Percentiles rank a stretch among this genome's conserved stretches.
Evolutionary conservation across 2,113 vertebrate species (phyloP).

Genomic region (Stomatorhinus ivindoensis): DNA sequence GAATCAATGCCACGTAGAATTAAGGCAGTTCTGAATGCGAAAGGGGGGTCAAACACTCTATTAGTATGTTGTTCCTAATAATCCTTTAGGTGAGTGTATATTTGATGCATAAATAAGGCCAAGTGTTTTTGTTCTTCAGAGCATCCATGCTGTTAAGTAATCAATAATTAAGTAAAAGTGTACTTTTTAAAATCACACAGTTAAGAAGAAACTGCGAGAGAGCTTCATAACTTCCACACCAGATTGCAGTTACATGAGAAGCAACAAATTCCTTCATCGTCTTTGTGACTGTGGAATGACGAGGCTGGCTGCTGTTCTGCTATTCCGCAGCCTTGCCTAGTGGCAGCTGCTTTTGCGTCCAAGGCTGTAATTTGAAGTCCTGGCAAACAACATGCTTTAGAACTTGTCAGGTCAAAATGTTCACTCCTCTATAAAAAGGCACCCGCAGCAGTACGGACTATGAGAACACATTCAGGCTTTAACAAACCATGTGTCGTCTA

Average conservation of each 20-base stretch:
- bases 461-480: neutral
- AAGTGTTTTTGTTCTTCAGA: neutral
- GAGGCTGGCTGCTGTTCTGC: neutral
- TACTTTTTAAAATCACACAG: neutral
- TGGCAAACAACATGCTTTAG: neutral
- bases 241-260: neutral
- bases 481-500: neutral
- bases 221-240: neutral
- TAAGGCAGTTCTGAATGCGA: too few relatives aligned
- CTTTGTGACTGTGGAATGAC: neutral
- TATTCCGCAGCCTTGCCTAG: neutral
- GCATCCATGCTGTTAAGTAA: neutral
- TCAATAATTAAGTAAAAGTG: neutral
- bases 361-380: slow-evolving; percentile 6
- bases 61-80: too few relatives aligned
- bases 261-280: neutral
- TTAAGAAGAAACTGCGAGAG: neutral
- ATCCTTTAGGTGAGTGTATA: neutral
- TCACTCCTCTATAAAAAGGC: neutral
- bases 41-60: too few relatives aligned
- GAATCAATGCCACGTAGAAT: too few relatives aligned
- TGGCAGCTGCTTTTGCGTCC: neutral
- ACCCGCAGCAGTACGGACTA: neutral
- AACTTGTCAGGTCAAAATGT: neutral
- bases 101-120: neutral